Conservation (phyloP, 2,888 invertebrate species). For the Thera obeliscata region DNA sequence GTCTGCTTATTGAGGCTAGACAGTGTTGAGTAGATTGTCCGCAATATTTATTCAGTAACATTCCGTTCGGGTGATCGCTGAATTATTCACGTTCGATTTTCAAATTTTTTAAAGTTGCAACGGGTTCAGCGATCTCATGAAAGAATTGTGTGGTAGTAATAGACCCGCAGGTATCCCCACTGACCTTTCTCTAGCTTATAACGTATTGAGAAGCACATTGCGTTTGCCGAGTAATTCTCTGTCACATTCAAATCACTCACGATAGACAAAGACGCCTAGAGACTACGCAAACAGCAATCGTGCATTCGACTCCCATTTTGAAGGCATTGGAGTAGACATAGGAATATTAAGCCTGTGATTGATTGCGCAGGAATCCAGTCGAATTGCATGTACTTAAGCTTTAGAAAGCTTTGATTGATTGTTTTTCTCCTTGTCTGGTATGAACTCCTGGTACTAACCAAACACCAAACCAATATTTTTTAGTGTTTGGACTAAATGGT, state of each 20-base stretch:
- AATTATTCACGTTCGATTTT: too few species aligned
- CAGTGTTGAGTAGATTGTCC: too few species aligned
- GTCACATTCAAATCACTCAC: neutral
- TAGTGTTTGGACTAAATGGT: too few species aligned
- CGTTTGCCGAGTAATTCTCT: neutral
- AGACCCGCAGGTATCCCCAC: too few species aligned
- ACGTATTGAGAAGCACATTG: too few species aligned
- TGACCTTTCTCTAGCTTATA: neutral
- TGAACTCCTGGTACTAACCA: conserved; percentile 7
- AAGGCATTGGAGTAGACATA: conserved; percentile 12
- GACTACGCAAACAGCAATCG: neutral
- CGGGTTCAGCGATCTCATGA: too few species aligned
- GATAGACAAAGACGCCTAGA: neutral
- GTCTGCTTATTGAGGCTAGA: too few species aligned
- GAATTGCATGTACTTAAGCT: conserved; percentile 5
- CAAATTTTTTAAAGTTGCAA: too few species aligned
- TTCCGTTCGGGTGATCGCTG: too few species aligned
- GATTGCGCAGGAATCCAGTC: conserved; percentile 9
- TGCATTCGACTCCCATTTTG: conserved; percentile 4
- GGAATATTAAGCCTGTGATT: conserved; percentile 8
- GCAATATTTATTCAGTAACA: too few species aligned
- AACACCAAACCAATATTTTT: neutral
- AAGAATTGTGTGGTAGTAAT: too few species aligned
- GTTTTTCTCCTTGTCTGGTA: conserved; percentile 3
- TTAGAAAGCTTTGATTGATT: conserved; percentile 12